These are phyloP conservation scores for Sympetrum striolatum DNA, from an alignment of 2,888 invertebrate genomes.

Conservation along the genomic window DNA sequence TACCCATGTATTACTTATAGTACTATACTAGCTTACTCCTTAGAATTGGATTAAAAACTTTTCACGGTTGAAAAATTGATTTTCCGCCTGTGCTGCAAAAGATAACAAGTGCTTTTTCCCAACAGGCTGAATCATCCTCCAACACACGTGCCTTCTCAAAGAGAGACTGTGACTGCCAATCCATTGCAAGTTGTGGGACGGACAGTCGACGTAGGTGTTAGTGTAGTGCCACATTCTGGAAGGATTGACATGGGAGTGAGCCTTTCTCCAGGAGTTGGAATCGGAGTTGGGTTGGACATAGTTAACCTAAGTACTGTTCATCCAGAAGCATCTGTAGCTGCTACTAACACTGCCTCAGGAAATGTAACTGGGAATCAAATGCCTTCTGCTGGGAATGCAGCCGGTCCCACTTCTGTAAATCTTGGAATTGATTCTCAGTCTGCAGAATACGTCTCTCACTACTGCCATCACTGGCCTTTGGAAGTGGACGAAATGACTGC, in stretches of 20 bases:
- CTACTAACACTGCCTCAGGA: not conserved
- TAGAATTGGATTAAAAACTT: too few species aligned
- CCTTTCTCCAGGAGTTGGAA: slow-evolving; percentile 9
- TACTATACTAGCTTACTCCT: too few species aligned
- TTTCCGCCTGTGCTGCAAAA: not conserved
- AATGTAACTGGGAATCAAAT: not conserved
- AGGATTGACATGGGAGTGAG: slow-evolving; percentile 12
- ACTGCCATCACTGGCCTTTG: slow-evolving; percentile 10
- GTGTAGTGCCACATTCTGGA: not conserved
- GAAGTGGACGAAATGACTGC: not conserved
- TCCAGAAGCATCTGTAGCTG: not conserved
- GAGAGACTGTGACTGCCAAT: not conserved
- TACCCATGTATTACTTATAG: too few species aligned
- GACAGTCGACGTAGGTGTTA: not conserved
- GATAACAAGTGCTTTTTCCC: not conserved
- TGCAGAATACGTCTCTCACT: slow-evolving; percentile 9
- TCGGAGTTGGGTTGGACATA: slow-evolving; percentile 39
- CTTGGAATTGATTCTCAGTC: not conserved
- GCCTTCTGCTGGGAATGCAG: not conserved
- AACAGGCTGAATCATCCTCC: not conserved
- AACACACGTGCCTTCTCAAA: not conserved
- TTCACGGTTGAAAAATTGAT: too few species aligned
- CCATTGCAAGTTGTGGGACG: not conserved
- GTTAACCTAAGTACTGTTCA: not conserved
- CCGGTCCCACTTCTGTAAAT: not conserved